Base-by-base conservation (phyloP, 2,888 invertebrate species). In the Acanthosepion pharaonis region DNA sequence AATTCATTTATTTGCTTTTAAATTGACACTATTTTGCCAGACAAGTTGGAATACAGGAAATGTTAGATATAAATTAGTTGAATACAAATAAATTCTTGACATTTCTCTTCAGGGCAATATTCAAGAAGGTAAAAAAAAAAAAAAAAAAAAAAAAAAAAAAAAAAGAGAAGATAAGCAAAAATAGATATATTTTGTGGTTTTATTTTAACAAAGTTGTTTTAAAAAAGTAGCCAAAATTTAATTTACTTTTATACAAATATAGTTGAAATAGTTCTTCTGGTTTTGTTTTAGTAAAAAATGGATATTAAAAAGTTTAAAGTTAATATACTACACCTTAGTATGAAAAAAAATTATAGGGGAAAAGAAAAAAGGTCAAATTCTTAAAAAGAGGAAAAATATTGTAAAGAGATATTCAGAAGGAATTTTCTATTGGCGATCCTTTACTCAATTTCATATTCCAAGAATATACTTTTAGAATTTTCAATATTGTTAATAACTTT, bases 181-280 rank as follows among this genome's bases (percentile, higher is more conserved):
- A 78, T 78, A 78, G 78, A 78, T n/a, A 78, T 78, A 78, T 78
- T 78, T 78, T 78, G 78, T 78, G 78, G 78, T 78, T 78, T 78
- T 78, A 78, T n/a, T 78, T 33, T n/a, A 78, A 2, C 2, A n/a
- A 78, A 78, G 15, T 33, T n/a, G 78, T 78, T 78, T 78, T n/a
- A 33, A 78, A 78, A 78, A 78, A 78, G 78, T 78, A 78, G n/a
- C 78, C 78, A 78, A 78, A 78, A 78, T 78, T 20, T n/a, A n/a
- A 78, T 78, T 78, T 78, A 78, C 78, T 78, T 42, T 78, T 33
- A n/a, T 78, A 59, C 23, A 59, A 59, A 59, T 59, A 78, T 78
- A 78, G 78, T 33, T 78, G n/a, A 33, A 78, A 78, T 33, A 78
- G 18, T 9, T n/a, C 4, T 15, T 78, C 78, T n/a, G 78, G 78